Evolutionary conservation across 2,888 invertebrate species (phyloP), one percentile per base, ranked within the genome.

Genomic region (Strigamia crassipes): DNA sequence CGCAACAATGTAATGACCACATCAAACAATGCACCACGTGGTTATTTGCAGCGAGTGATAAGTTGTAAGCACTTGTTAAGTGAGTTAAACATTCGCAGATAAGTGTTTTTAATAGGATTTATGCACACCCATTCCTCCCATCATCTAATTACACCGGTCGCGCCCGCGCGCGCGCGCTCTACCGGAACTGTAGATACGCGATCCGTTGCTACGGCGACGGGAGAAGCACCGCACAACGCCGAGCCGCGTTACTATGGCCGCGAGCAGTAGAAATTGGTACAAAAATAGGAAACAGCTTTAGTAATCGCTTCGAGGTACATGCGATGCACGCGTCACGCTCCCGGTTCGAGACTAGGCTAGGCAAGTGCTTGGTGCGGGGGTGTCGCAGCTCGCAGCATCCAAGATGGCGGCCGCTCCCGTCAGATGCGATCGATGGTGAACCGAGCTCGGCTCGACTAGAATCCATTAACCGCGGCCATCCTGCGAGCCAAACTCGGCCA

Each of bases 221-320:
- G 12, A 10, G n/a, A 12, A 73, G 12, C 1, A n/a, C 27, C 31
- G 31, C 15, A 27, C n/a, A 8, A 73, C 3, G n/a, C 21, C 61
- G 21, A 27, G 6, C 23, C 13, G 73, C 73, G 23, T n/a, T 27
- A 8, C 73, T n/a, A 27, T 73, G 31, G 73, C 31, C 27, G 31
- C 73, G n/a, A 73, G 73, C 73, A 73, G 73, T 66, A 23, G 21
- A 66, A 66, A 66, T 66, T 66, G 61, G 21, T 73, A 31, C 27
- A 73, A 73, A 73, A 73, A 73, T 73, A 73, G 73, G 73, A 73
- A 73, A 73, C 73, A 73, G 73, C 73, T 73, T 73, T 73, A 73
- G 73, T 73, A 73, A 73, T 73, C 73, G 73, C 73, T n/a, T 73
- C 73, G 27, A 61, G 61, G 12, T 21, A 61, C 61, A 18, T 51